Conservation (phyloP, 2,888 invertebrate species). For the Didymodactylos carnosus region DNA sequence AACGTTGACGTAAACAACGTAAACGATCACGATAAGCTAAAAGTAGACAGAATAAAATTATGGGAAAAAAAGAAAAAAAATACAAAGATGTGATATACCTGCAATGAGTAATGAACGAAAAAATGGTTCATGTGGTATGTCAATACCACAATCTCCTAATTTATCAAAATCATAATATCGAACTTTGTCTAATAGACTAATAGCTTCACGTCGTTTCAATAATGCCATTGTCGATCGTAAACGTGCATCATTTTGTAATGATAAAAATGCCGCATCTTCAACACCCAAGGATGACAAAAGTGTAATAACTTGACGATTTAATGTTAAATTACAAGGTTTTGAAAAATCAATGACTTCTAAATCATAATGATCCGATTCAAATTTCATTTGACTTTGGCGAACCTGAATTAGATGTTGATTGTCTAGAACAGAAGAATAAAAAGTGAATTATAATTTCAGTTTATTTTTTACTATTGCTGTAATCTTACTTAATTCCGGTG, state of each 20-base stretch:
- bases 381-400: background rate
- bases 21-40: background rate
- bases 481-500: background rate
- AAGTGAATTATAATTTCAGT: background rate
- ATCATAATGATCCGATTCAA: background rate
- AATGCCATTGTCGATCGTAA: background rate
- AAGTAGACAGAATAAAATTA: no score
- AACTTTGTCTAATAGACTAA: background rate
- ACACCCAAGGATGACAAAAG: constrained; percentile 18
- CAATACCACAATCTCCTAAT: background rate
- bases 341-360: background rate
- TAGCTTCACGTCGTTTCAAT: background rate
- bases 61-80: no score
- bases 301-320: constrained; percentile 28
- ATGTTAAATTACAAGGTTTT: background rate
- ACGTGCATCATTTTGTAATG: background rate
- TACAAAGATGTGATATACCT: no score
- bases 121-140: background rate
- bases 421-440: background rate
- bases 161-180: background rate
- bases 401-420: background rate
- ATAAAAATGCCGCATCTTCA: background rate
- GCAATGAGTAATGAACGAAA: background rate
- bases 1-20: background rate
- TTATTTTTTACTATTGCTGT: background rate